phyloP scores from a whole-genome alignment of 2,888 invertebrate genomes.

The Drosophila quinaria region DNA sequence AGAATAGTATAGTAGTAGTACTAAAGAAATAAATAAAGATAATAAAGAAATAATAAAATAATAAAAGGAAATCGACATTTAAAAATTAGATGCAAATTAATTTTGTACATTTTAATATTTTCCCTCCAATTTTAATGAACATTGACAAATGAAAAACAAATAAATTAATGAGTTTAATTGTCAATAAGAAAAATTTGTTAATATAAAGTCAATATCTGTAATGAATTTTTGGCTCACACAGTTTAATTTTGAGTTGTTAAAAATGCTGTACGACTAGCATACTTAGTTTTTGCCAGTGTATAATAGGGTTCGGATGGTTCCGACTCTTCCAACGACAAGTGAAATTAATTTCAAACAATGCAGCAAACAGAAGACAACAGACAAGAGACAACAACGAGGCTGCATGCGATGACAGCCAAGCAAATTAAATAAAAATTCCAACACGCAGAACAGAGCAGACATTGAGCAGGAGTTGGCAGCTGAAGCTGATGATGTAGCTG shows the following conservation, averaged over 20 bases:
- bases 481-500: conserved; percentile 8
- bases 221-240: too few relatives aligned
- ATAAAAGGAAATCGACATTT: too few relatives aligned
- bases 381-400: conserved; percentile 17
- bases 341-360: conserved; percentile 82
- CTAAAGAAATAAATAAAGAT: too few relatives aligned
- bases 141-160: too few relatives aligned
- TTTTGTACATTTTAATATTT: too few relatives aligned
- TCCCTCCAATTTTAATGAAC: too few relatives aligned
- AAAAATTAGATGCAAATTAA: too few relatives aligned
- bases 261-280: neutral
- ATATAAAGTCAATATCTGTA: too few relatives aligned
- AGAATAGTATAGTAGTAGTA: too few relatives aligned
- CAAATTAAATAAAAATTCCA: conserved; percentile 79
- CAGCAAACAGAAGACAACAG: conserved; percentile 74
- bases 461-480: conserved; percentile 32
- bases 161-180: too few relatives aligned
- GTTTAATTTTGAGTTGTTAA: neutral
- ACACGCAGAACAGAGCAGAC: conserved; percentile 55
- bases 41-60: too few relatives aligned
- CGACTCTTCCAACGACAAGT: conserved; percentile 69
- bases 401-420: conserved; percentile 60
- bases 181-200: too few relatives aligned
- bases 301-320: conserved; percentile 22
- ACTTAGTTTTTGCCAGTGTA: conserved; percentile 7